phyloP scores from a whole-genome alignment of 2,888 invertebrate species.

The Limnephilus lunatus region DNA sequence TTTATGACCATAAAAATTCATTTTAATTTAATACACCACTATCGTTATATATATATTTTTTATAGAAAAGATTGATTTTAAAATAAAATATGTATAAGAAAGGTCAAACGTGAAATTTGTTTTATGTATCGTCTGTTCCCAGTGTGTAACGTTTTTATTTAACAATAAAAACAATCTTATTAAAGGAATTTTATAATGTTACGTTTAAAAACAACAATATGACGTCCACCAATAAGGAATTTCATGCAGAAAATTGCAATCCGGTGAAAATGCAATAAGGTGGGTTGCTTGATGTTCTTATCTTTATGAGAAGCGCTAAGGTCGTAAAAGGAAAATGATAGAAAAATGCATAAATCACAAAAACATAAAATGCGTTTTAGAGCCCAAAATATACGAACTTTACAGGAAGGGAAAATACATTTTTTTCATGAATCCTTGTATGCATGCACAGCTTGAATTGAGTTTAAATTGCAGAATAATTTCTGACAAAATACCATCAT shows the following conservation, averaged over 20 bases:
- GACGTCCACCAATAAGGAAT: background rate
- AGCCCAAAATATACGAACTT: background rate
- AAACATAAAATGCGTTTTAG: background rate
- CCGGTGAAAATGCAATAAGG: background rate
- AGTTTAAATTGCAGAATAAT: background rate
- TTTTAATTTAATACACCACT: background rate
- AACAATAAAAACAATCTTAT: background rate
- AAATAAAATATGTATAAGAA: background rate
- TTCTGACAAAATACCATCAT: background rate
- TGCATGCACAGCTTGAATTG: too few relatives aligned
- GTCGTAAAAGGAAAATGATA: background rate
- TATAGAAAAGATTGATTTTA: background rate
- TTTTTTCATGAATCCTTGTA: background rate
- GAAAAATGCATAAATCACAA: background rate
- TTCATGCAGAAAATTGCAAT: background rate
- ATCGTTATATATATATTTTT: background rate
- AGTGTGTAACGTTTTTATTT: background rate
- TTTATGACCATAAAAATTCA: too few relatives aligned
- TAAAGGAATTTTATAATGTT: background rate
- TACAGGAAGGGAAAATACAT: background rate
- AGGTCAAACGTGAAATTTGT: background rate
- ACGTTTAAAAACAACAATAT: background rate
- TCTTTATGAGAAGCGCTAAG: background rate
- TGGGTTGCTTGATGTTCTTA: background rate
- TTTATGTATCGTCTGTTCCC: background rate